Evolutionary conservation across 2,888 invertebrate species (phyloP).

Genomic region (Mystacides longicornis): DNA sequence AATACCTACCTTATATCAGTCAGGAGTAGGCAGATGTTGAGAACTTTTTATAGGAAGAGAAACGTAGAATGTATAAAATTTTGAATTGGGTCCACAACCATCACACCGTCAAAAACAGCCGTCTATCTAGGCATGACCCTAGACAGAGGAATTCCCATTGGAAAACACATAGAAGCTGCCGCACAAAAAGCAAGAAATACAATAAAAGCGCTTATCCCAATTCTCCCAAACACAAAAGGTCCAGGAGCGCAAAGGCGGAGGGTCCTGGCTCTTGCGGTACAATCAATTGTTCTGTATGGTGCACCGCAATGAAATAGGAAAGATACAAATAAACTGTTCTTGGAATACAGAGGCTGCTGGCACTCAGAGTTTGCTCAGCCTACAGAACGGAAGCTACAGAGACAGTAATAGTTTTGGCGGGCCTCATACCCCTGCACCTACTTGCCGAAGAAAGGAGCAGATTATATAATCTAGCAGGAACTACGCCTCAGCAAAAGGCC

Average conservation of each 20-base stretch:
- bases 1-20: no score
- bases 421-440: neutral
- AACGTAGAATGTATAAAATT: no score
- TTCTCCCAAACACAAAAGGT: constrained; percentile 6
- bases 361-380: constrained; percentile 2
- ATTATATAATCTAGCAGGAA: neutral
- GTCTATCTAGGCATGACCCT: constrained; percentile 10
- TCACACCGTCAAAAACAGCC: constrained; percentile 3
- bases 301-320: constrained; percentile 8
- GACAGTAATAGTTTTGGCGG: neutral
- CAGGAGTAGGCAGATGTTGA: no score
- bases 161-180: neutral
- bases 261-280: constrained; percentile 4
- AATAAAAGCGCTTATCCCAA: neutral
- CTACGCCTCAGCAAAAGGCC: neutral
- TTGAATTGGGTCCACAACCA: no score
- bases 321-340: neutral
- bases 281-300: constrained; percentile 2
- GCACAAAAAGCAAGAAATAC: neutral
- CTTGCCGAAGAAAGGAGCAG: constrained; percentile 4
- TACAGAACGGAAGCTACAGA: neutral
- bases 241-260: constrained; percentile 5
- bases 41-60: no score
- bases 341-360: neutral
- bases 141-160: constrained; percentile 3